Percentiles rank a stretch among this genome's conserved stretches.
Conservation (phyloP, 2,888 invertebrate genomes). For the Tetramorium bicarinatum region DNA sequence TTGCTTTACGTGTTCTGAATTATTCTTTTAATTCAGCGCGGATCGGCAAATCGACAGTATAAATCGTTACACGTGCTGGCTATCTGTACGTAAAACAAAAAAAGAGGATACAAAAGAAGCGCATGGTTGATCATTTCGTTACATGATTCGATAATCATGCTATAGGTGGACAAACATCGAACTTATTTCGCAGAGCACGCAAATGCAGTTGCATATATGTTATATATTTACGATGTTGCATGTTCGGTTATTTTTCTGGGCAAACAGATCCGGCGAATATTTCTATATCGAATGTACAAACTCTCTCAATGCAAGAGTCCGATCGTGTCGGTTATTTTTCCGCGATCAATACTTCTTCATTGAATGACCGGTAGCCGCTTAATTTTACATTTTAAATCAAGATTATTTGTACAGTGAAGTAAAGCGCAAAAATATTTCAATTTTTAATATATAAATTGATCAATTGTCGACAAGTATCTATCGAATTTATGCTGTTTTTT, state of each 20-base stretch:
- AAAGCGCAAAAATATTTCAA: neutral
- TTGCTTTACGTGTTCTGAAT: neutral
- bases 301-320: neutral
- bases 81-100: neutral
- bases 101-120: neutral
- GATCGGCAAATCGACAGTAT: neutral
- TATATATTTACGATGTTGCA: slow-evolving; percentile 14
- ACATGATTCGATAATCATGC: neutral
- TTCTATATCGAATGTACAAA: slow-evolving; percentile 13
- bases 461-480: neutral
- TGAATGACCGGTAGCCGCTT: neutral
- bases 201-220: neutral
- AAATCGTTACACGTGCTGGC: neutral
- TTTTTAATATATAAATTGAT: neutral
- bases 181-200: neutral
- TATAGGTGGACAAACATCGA: neutral
- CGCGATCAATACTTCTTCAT: slow-evolving; percentile 2
- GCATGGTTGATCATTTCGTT: neutral
- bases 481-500: neutral
- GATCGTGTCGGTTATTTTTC: neutral
- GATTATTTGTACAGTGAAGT: neutral
- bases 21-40: neutral
- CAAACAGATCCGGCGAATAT: slow-evolving; percentile 7
- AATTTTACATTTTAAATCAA: slow-evolving; percentile 7
- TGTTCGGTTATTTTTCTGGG: neutral